phyloP scores from a whole-genome alignment of 2,797 vertebrate genomes.

The Calcarius lapponicus region DNA sequence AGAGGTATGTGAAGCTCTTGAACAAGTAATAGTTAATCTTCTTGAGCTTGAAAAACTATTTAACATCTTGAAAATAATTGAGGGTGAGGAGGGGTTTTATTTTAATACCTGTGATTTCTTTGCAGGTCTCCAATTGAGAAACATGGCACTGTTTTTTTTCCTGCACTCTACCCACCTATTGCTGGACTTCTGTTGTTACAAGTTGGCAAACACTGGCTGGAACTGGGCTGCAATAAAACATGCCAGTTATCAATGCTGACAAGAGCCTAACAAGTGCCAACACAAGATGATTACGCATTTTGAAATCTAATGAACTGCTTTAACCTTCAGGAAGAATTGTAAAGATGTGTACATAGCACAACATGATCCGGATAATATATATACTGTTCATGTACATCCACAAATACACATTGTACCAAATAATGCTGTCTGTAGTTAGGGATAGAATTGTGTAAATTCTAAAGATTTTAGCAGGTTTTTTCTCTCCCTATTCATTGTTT shows the following conservation, averaged over 20 bases:
- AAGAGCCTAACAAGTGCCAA: slow-evolving; percentile 97
- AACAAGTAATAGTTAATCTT: neutral
- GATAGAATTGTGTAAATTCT: slow-evolving; percentile 86
- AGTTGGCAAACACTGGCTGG: slow-evolving; percentile 92
- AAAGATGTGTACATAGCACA: slow-evolving; percentile 99
- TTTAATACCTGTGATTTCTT: slow-evolving; percentile 54
- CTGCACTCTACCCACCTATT: slow-evolving; percentile 96
- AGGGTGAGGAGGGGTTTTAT: neutral
- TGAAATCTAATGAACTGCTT: slow-evolving; percentile 98
- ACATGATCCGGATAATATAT: slow-evolving; percentile 99
- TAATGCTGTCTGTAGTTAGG: slow-evolving; percentile 89
- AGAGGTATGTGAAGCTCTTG: slow-evolving; percentile 44
- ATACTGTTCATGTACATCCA: slow-evolving; percentile 92
- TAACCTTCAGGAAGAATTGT: slow-evolving; percentile 99
- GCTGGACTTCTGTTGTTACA: slow-evolving; percentile 91
- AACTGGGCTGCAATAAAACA: slow-evolving; percentile 94
- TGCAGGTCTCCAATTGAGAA: slow-evolving; percentile 95
- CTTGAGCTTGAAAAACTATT: neutral
- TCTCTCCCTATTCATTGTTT: slow-evolving; percentile 78
- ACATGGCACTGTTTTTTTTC: slow-evolving; percentile 93
- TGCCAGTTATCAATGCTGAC: slow-evolving; percentile 90
- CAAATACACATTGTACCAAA: slow-evolving; percentile 94
- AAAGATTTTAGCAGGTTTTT: slow-evolving; percentile 82
- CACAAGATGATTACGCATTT: slow-evolving; percentile 86
- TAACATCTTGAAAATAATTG: neutral